phyloP scores from a whole-genome alignment of 2,113 vertebrate species.

The Irena cyanogastra region DNA sequence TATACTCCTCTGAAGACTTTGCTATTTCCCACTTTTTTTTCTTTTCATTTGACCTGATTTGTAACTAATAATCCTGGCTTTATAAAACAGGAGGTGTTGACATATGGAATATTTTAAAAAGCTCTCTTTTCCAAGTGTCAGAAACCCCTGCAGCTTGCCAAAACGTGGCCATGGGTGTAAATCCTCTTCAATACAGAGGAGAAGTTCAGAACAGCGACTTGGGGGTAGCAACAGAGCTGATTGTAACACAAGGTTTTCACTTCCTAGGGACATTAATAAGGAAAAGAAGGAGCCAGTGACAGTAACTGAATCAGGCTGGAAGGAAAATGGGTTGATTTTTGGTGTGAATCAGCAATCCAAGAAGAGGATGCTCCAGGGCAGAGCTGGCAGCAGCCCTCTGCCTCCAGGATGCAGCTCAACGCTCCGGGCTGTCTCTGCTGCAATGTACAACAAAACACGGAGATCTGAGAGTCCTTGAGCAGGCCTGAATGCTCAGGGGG shows the following conservation, averaged over 20 bases:
- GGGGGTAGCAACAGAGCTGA: background rate
- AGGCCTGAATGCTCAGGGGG: background rate
- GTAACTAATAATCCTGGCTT: background rate
- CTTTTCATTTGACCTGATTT: background rate
- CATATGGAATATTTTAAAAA: background rate
- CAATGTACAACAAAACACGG: background rate
- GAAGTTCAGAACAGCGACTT: background rate
- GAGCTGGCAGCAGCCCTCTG: background rate
- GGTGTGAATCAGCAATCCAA: background rate
- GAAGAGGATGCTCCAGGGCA: background rate
- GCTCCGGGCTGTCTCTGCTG: accelerated
- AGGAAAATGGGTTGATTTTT: background rate
- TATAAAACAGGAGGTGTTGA: background rate
- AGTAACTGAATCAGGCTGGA: background rate
- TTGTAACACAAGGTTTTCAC: background rate
- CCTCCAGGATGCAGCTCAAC: background rate
- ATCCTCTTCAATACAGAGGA: background rate
- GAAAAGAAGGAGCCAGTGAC: background rate
- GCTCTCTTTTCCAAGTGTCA: background rate
- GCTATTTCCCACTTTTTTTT: background rate
- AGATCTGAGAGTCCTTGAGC: background rate
- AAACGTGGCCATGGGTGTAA: background rate
- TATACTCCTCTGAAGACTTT: background rate
- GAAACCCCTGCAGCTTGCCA: background rate
- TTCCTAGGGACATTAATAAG: background rate